phyloP scores from a whole-genome alignment of 2,888 invertebrate genomes.

The Marronus borbonicus region DNA sequence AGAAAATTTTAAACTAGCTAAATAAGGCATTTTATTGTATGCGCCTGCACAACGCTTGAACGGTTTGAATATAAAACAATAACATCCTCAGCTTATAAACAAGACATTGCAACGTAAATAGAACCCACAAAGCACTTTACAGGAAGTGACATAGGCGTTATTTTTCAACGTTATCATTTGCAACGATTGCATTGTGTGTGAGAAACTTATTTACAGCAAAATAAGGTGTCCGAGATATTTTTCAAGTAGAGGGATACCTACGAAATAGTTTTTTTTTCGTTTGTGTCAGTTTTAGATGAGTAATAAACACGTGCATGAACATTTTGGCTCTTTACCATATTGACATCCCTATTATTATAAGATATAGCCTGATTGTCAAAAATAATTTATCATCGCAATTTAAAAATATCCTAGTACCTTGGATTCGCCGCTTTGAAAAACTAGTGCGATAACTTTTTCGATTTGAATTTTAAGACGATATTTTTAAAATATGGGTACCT shows the following conservation, averaged over 20 bases:
- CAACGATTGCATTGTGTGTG: constrained; percentile 8
- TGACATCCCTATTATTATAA: constrained; percentile 50
- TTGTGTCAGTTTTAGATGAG: constrained; percentile 42
- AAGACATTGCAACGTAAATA: constrained; percentile 10
- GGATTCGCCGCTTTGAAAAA: neutral
- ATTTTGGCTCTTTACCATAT: constrained; percentile 48
- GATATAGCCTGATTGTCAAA: constrained; percentile 49
- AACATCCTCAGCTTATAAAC: neutral
- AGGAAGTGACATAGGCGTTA: constrained; percentile 42
- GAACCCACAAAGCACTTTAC: neutral
- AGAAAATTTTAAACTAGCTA: neutral
- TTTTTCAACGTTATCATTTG: constrained; percentile 24
- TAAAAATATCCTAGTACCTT: constrained; percentile 36
- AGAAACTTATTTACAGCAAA: constrained; percentile 10
- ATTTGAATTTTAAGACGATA: constrained; percentile 3
- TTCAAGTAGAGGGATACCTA: too few relatives aligned
- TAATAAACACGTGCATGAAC: constrained; percentile 47
- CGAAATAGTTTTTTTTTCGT: constrained; percentile 8
- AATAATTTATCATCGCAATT: constrained; percentile 36
- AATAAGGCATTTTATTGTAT: constrained; percentile 5
- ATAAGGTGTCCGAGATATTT: neutral
- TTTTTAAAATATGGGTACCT: constrained; percentile 18
- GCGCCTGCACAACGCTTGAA: neutral
- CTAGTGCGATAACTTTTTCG: constrained; percentile 4
- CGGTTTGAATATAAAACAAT: constrained; percentile 1